Percentiles rank a stretch among this genome's conserved stretches.
These are phyloP conservation scores for Biston stratarius DNA, from an alignment of 2,888 invertebrate genomes.

Conservation along the genomic window DNA sequence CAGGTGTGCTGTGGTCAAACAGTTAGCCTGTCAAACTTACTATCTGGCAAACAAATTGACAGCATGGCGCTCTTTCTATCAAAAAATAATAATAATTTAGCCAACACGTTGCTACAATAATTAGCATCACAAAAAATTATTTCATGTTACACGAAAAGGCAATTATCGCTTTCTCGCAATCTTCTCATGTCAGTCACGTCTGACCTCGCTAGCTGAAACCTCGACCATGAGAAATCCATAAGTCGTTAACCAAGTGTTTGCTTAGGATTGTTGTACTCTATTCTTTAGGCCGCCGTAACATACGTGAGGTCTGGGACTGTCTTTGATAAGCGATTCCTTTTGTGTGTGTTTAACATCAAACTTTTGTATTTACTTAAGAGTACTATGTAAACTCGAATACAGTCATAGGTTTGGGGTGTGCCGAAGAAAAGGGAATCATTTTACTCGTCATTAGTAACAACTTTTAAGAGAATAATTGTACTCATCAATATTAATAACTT, in stretches of 20 bases:
- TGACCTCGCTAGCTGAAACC: conserved; percentile 35
- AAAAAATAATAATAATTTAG: no score
- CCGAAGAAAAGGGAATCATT: no score
- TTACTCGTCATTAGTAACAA: no score
- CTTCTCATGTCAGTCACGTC: conserved; percentile 45
- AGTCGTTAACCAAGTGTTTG: conserved; percentile 53
- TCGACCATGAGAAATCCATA: conserved; percentile 49
- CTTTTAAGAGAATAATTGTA: no score
- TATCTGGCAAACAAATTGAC: no score
- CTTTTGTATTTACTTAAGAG: conserved; percentile 6
- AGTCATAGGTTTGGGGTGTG: no score
- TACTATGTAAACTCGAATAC: no score
- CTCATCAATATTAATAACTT: no score
- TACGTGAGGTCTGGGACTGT: conserved; percentile 31
- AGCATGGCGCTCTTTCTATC: no score
- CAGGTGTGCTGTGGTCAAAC: no score
- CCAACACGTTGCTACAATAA: no score
- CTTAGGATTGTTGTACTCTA: conserved; percentile 50
- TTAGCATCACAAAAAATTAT: background rate
- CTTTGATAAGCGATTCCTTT: conserved; percentile 38
- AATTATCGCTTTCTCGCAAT: conserved; percentile 4
- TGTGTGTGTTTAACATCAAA: conserved; percentile 15
- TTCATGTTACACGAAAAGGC: conserved; percentile 17
- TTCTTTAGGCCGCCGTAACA: conserved; percentile 36
- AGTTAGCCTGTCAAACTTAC: no score